phyloP scores from a whole-genome alignment of 1,140 invertebrate genomes.

The Apocrypta bakeri region DNA sequence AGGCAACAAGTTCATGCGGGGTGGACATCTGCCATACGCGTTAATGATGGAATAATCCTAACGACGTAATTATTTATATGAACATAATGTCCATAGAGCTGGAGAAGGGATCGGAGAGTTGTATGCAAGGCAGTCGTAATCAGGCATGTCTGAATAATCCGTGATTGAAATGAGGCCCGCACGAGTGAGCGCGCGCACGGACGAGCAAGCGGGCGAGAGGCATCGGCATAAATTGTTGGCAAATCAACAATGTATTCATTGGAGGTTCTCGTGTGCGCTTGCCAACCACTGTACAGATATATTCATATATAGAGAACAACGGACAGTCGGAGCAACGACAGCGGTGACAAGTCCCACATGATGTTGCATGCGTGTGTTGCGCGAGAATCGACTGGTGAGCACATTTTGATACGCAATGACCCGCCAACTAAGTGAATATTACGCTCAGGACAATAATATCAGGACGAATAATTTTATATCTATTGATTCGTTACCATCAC shows the following conservation, averaged over 20 bases:
- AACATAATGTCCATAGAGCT: background rate
- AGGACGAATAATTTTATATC: background rate
- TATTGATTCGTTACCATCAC: background rate
- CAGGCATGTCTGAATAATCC: constrained; percentile 60
- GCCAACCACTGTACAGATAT: background rate
- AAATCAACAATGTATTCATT: constrained; percentile 68
- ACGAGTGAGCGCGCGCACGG: background rate
- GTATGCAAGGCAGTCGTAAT: constrained; percentile 47
- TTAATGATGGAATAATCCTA: background rate
- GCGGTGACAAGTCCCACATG: background rate
- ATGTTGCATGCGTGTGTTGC: background rate
- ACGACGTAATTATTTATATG: constrained; percentile 11
- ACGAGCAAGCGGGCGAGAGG: constrained; percentile 42
- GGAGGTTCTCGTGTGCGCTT: background rate
- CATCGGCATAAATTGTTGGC: constrained; percentile 62
- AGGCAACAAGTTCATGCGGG: background rate
- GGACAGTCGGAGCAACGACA: background rate
- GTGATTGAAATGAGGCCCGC: constrained; percentile 63
- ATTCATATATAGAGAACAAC: background rate
- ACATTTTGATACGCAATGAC: background rate
- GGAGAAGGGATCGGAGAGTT: too few relatives aligned
- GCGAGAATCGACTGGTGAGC: background rate
- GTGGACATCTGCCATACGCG: too few relatives aligned
- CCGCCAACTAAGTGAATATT: background rate
- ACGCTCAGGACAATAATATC: background rate